Evolutionary conservation across 2,888 invertebrate species (phyloP), one percentile per base, ranked within the genome.

Genomic region (Drosophila bunnanda): DNA sequence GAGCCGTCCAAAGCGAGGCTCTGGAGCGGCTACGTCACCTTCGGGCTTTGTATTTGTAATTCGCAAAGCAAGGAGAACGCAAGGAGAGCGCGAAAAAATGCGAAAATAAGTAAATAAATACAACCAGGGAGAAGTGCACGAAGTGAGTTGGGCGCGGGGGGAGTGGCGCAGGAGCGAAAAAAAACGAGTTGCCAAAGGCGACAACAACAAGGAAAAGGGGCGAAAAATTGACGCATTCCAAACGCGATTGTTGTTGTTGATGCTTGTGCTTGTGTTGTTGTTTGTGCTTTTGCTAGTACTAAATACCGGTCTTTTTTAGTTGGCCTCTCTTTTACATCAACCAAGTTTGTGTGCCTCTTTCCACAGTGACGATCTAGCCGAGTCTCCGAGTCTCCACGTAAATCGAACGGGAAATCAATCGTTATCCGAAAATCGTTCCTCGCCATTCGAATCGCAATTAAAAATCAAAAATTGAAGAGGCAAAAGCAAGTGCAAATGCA

Each of bases 41-140:
- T 76, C 76, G 81, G 81, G 67, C 70, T 72, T 85, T 79, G 85
- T 89, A 85, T 83, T 89, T 89, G 85, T 89, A 89, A 89, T 88
- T 89, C 65, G 89, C 85, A 78, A 76, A 77, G 85, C 85, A 89
- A 82, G 87, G 89, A 88, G 89, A 84, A 77, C 67, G 69, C 46
- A 68, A 67, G 69, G 79, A 78, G 80, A 88, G 77, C 84, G 78
- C 78, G 86, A 50, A 52, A 52, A 52, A 34, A 52, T 82, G 79
- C 77, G 74, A 87, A 89, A 77, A 75, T 68, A 77, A 87, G 68
- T 79, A 67, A 68, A 76, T 56, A 55, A 62, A 82, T 65, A 64
- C 55, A 78, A 36, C 52, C 69, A 48, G 44, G 54, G 50, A 71
- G 46, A 32, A 60, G 78, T 59, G 44, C 53, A 46, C 39, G 68